Conservation (phyloP, 2,888 invertebrate genomes). For the Dynastes maya region DNA sequence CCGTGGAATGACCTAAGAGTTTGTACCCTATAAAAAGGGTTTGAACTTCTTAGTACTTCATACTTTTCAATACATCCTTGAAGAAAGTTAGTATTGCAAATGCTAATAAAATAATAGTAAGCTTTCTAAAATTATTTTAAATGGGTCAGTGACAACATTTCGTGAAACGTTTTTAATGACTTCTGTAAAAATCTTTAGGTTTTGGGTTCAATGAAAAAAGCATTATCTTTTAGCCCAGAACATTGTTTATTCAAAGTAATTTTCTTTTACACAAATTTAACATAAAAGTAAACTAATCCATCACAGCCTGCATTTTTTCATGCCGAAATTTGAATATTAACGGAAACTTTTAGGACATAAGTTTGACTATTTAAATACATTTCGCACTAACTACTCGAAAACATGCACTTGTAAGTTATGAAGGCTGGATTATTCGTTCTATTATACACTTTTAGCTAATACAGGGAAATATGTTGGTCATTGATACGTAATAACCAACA, state of each 20-base stretch:
- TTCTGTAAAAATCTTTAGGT: constrained; percentile 9
- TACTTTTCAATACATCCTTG: background rate
- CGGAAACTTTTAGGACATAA: constrained; percentile 9
- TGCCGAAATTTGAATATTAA: constrained; percentile 50
- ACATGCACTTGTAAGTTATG: constrained; percentile 40
- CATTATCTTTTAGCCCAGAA: constrained; percentile 54
- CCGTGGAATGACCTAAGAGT: too few relatives aligned
- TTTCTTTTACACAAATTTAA: constrained; percentile 53
- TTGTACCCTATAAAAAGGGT: too few relatives aligned
- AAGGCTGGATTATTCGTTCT: constrained; percentile 47
- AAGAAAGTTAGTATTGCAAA: background rate
- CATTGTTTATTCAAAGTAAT: constrained; percentile 56
- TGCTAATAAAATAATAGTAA: too few relatives aligned
- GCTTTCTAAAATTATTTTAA: too few relatives aligned
- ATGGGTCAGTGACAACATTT: too few relatives aligned
- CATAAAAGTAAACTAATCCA: constrained; percentile 55
- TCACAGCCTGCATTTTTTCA: constrained; percentile 59
- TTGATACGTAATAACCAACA: constrained; percentile 46
- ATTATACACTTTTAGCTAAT: constrained; percentile 34
- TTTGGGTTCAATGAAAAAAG: constrained; percentile 50
- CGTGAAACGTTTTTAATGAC: background rate
- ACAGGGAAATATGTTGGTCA: constrained; percentile 46
- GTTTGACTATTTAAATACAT: constrained; percentile 13
- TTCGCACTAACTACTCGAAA: constrained; percentile 11
- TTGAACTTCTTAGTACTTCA: background rate